Evolutionary conservation across 2,113 vertebrate species (phyloP).

Genomic region (Varanus salvator): DNA sequence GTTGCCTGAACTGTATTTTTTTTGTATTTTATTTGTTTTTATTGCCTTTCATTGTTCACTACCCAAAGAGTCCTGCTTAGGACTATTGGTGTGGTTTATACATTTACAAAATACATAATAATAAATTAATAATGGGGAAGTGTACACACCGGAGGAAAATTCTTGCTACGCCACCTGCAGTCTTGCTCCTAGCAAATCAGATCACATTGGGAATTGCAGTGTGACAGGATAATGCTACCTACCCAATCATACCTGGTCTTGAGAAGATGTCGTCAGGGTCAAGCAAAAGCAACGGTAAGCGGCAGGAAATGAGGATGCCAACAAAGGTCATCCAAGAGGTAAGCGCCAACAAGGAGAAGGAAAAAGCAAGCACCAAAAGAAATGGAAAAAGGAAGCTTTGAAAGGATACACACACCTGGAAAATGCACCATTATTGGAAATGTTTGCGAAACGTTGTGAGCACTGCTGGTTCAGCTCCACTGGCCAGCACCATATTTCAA

Average conservation of each 20-base stretch:
- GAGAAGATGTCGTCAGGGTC: neutral
- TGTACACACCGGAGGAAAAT: neutral
- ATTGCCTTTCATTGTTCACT: no score
- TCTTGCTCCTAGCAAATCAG: neutral
- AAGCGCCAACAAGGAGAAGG: no score
- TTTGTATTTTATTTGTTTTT: no score
- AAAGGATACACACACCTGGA: neutral
- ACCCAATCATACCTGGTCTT: neutral
- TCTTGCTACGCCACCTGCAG: neutral
- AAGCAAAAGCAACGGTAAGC: neutral
- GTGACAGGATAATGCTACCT: no score
- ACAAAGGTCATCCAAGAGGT: neutral
- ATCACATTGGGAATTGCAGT: neutral
- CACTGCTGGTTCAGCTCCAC: neutral
- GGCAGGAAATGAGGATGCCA: neutral
- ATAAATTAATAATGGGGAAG: neutral
- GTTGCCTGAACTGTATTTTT: no score
- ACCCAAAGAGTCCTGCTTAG: no score
- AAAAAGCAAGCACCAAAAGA: neutral
- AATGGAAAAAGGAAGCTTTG: no score
- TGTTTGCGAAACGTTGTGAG: neutral
- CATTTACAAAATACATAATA: no score
- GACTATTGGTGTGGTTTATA: no score
- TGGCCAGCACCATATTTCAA: neutral
- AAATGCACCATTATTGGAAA: neutral